These are phyloP conservation scores for Sceliomorpha sp. DNA, from an alignment of 2,888 invertebrate genomes.

Conservation along the genomic window DNA sequence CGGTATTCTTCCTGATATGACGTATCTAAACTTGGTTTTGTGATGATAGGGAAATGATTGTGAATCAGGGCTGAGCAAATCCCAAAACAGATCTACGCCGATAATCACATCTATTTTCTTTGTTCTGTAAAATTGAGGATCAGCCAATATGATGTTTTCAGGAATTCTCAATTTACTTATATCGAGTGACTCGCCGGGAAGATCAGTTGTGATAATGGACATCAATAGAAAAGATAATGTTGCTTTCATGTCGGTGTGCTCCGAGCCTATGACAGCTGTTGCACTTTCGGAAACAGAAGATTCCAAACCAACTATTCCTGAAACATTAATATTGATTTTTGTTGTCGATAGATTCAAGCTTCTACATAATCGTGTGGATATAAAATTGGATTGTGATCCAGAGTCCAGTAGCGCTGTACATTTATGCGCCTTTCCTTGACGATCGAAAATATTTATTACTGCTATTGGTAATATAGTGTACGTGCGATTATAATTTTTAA, in stretches of 20 bases:
- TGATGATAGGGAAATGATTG: constrained; percentile 13
- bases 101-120: constrained; percentile 23
- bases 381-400: background rate
- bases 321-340: too few species aligned
- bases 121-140: constrained; percentile 12
- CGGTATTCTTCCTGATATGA: constrained; percentile 22
- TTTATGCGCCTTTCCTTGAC: constrained; percentile 2
- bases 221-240: constrained; percentile 6
- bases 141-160: constrained; percentile 5
- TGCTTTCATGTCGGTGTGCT: background rate
- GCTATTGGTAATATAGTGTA: constrained; percentile 12
- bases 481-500: too few species aligned
- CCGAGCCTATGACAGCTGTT: background rate
- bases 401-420: constrained; percentile 10
- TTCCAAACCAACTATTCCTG: background rate
- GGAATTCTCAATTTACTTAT: constrained; percentile 13
- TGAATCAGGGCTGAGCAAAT: constrained; percentile 12
- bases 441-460: constrained; percentile 1
- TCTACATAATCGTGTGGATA: background rate
- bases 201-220: too few species aligned
- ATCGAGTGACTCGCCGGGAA: constrained; percentile 22
- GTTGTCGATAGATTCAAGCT: too few species aligned
- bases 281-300: too few species aligned
- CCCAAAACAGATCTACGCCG: constrained; percentile 30
- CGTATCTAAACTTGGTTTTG: constrained; percentile 26